Evolutionary conservation across 2,797 vertebrate species (phyloP), one percentile per base, ranked within the genome.

Genomic region (Thunnus albacares): DNA sequence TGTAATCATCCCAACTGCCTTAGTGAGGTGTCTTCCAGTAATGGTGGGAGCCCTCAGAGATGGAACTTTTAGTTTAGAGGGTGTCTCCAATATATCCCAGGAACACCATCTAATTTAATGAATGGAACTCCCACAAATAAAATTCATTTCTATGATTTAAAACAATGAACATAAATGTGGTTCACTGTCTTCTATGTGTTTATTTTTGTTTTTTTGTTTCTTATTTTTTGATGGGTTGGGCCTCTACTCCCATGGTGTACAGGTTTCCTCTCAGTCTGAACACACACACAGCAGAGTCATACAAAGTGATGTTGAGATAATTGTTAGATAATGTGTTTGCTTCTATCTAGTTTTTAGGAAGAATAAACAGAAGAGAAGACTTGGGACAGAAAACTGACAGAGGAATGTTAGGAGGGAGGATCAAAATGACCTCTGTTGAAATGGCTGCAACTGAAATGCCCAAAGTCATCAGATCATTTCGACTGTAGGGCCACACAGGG

Each of bases 331-430:
- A 51, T 41, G 33, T 33, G 49, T 69, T 66, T 71, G 35, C 22
- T 2, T 49, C 13, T 20, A 4, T 52, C 9, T 41, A 10, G 47
- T 53, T 75, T 49, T 24, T 18, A 15, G 26, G 33, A 51, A 30
- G 22, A 17, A 60, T 24, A 33, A 33, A 6, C 30, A 33, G 28
- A 58, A 53, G 4, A 51, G 47, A 38, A 20, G 45, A 38, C 49
- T 4, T 74, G 77, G 26, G 76, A 60, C 76, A 61, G 18, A 33
- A 52, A 41, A 26, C 45, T 9, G 35, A 38, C 15, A 38, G 3
- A 58, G 35, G 70, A 73, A 73, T 62, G 56, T 57, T 15, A 22
- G 22, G 22, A 47, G 60, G 45, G 22, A 47, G 33, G 30, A 47
- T 56, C 18, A 22, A 33, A 70, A 47, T 1, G 2, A 38, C 35